Percentiles rank a stretch among this genome's conserved stretches.
phyloP scores from a whole-genome alignment of 2,888 invertebrate species.

The Esperia sulphurella region DNA sequence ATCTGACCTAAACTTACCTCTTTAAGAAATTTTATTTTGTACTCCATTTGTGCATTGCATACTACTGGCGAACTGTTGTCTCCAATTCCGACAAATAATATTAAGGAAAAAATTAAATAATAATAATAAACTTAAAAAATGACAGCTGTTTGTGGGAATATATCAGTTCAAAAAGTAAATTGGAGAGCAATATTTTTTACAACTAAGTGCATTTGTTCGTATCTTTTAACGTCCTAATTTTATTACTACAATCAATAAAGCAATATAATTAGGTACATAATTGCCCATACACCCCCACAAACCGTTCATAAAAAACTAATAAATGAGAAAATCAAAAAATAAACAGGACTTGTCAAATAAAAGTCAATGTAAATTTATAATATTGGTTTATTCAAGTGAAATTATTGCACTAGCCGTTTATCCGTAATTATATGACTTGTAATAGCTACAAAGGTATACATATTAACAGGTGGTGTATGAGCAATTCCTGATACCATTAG shows the following conservation, averaged over 20 bases:
- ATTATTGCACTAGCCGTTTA: slow-evolving; percentile 58
- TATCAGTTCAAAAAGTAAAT: slow-evolving; percentile 49
- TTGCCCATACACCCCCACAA: slow-evolving; percentile 80
- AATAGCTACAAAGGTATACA: slow-evolving; percentile 52
- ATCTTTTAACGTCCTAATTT: slow-evolving; percentile 3
- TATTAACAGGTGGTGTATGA: slow-evolving; percentile 73
- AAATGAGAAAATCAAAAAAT: slow-evolving; percentile 55
- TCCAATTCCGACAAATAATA: no score
- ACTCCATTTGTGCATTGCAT: no score
- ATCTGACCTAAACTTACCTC: no score
- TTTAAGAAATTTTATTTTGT: no score
- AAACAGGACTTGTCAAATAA: slow-evolving; percentile 71
- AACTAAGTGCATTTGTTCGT: slow-evolving; percentile 3
- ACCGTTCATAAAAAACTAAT: slow-evolving; percentile 57
- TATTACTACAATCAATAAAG: neutral
- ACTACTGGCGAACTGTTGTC: no score
- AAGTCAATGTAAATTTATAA: slow-evolving; percentile 61
- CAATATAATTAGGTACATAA: slow-evolving; percentile 31
- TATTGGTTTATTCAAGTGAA: slow-evolving; percentile 60
- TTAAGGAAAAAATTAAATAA: slow-evolving; percentile 26
- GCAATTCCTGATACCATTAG: slow-evolving; percentile 52
- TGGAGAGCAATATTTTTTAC: slow-evolving; percentile 8
- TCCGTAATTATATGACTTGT: slow-evolving; percentile 26
- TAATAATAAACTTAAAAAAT: slow-evolving; percentile 29
- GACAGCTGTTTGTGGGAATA: slow-evolving; percentile 72